These are phyloP conservation scores for Pelusios castaneus DNA, from an alignment of 2,113 vertebrate species.

Conservation along the genomic window DNA sequence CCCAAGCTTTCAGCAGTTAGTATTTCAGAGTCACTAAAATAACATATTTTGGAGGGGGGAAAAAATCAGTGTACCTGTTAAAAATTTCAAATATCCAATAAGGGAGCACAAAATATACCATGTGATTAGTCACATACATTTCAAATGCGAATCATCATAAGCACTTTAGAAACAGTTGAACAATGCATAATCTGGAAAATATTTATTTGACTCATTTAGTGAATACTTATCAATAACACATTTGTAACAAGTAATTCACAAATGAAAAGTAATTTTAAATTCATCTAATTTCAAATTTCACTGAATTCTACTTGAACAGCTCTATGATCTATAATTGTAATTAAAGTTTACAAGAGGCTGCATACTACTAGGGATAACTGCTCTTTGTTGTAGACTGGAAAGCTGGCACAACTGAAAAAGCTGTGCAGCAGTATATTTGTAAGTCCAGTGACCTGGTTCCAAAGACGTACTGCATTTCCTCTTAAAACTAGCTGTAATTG, in stretches of 20 bases:
- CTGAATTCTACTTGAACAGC: background rate
- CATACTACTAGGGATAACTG: background rate
- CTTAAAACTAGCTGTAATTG: background rate
- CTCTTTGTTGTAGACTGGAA: background rate
- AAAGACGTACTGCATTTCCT: background rate
- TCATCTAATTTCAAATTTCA: background rate
- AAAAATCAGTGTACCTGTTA: background rate
- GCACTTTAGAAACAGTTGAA: background rate
- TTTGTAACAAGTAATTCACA: background rate
- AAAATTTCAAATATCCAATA: background rate
- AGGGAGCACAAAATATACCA: background rate
- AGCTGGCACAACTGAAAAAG: background rate
- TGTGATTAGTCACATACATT: background rate
- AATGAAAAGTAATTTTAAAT: background rate
- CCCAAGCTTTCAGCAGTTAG: conserved; percentile 60
- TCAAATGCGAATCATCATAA: background rate
- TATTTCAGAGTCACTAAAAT: conserved; percentile 74
- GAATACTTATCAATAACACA: background rate
- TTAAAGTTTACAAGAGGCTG: background rate
- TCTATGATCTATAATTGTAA: background rate
- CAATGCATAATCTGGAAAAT: background rate
- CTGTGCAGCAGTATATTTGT: background rate
- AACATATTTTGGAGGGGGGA: background rate
- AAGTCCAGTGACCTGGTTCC: background rate
- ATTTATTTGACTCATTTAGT: background rate